These are phyloP conservation scores for Caenorhabditis sp. DNA, from an alignment of 2,888 invertebrate genomes.

Conservation along the genomic window DNA sequence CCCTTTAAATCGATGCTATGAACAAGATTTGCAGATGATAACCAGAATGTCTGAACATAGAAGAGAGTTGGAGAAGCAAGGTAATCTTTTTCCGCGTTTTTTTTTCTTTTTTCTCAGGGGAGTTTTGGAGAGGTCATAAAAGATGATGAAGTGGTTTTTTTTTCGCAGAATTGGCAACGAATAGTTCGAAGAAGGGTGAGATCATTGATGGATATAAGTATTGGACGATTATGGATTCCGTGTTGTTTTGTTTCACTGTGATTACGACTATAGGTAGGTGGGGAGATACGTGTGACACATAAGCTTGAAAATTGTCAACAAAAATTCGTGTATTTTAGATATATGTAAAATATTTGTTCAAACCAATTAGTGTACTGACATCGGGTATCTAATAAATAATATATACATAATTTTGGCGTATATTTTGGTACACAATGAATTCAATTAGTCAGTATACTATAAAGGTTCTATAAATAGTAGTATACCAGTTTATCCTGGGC, in stretches of 20 bases:
- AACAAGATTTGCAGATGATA: conserved; percentile 29
- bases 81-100: not conserved
- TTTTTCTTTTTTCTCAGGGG: not conserved
- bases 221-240: conserved; percentile 64
- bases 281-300: no score
- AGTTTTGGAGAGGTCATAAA: conserved; percentile 1
- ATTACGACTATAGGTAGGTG: conserved; percentile 65
- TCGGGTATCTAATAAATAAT: no score
- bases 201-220: conserved; percentile 47
- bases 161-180: conserved; percentile 8
- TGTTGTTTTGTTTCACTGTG: conserved; percentile 68
- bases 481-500: no score
- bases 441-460: not conserved
- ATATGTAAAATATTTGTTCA: no score
- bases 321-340: no score
- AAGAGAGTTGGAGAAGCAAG: not conserved
- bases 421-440: no score
- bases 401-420: no score
- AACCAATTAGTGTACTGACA: no score
- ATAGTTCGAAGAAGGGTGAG: conserved; percentile 22
- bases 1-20: conserved; percentile 43
- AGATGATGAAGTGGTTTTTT: conserved; percentile 21
- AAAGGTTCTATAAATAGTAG: no score
- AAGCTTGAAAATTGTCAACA: no score
- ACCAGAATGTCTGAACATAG: not conserved